Base-by-base conservation (phyloP, 2,888 invertebrate genomes). In the Ennomos fuscantarius region DNA sequence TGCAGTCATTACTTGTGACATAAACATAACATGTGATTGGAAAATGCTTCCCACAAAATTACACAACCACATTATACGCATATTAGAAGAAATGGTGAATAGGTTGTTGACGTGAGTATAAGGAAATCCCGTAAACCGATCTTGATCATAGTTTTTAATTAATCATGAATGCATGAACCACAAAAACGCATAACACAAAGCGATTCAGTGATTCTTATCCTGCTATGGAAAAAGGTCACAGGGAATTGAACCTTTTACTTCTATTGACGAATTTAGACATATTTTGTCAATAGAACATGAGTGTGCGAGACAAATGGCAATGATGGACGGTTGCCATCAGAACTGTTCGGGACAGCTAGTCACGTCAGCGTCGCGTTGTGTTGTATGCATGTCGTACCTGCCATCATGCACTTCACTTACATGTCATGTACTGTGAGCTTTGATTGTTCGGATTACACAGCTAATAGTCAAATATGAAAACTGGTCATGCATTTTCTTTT, bases 371-470 rank as follows among this genome's bases (percentile, higher is more conserved):
- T 53, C 47, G 36, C 13, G 33, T 55, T 47, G n/a, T 10, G 8
- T n/a, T n/a, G n/a, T n/a, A n/a, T n/a, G n/a, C n/a, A n/a, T n/a
- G n/a, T n/a, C 3, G 3, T 24, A 3, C 9, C 10, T n/a, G 36
- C 54, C 44, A 55, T 43, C 40, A 55, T 55, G 55, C 50, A 55
- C 59, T 60, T 54, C 54, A 57, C 55, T 57, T 44, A 42, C 53
- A 49, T 60, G 53, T 58, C 60, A 62, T 65, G 55, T 50, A 50
- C 13, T 46, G 35, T 47, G 47, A n/a, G 37, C 42, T 48, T 37
- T 43, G 47, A 42, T 43, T 48, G 48, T 55, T 48, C 39, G 47
- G 47, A 32, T 32, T 15, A 37, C 37, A 37, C 32, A 40, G 12
- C 31, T 46, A 47, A 34, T 36, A 41, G 24, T 42, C 9, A 31